phyloP scores from a whole-genome alignment of 1,140 invertebrate species.

The Lithobius niger region DNA sequence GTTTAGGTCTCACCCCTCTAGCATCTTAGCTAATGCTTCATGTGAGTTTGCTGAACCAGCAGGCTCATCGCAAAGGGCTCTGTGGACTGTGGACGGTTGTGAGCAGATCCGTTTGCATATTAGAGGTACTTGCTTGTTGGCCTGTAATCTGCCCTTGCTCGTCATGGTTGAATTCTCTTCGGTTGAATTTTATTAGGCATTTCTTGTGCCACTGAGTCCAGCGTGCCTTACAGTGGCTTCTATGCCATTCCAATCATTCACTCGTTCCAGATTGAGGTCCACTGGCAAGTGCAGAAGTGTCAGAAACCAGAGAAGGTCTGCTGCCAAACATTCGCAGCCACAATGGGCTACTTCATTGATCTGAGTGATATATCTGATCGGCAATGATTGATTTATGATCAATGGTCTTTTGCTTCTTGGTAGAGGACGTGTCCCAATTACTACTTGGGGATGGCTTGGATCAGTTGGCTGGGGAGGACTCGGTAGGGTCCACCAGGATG shows the following conservation, averaged over 20 bases:
- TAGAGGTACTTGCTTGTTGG: background rate
- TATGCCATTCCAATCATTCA: too few relatives aligned
- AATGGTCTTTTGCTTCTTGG: background rate
- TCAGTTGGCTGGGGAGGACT: background rate
- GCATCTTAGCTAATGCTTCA: background rate
- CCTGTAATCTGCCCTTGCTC: background rate
- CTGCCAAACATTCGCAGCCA: background rate
- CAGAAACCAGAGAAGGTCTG: background rate
- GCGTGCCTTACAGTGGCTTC: too few relatives aligned
- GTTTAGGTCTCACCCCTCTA: background rate
- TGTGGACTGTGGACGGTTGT: background rate
- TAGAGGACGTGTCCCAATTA: background rate
- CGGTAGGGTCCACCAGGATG: background rate
- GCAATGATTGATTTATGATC: background rate
- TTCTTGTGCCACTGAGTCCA: background rate
- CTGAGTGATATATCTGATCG: too few relatives aligned
- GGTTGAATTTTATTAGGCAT: background rate
- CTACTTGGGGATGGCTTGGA: background rate
- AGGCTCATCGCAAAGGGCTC: background rate
- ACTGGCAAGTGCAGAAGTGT: background rate
- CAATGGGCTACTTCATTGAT: too few relatives aligned
- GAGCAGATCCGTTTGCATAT: background rate
- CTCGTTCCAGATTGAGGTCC: background rate
- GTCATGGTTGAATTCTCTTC: background rate
- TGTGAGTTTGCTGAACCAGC: background rate